These are phyloP conservation scores for Camelus bactrianus DNA, from an alignment of 2,113 vertebrate genomes.

Conservation along the genomic window DNA sequence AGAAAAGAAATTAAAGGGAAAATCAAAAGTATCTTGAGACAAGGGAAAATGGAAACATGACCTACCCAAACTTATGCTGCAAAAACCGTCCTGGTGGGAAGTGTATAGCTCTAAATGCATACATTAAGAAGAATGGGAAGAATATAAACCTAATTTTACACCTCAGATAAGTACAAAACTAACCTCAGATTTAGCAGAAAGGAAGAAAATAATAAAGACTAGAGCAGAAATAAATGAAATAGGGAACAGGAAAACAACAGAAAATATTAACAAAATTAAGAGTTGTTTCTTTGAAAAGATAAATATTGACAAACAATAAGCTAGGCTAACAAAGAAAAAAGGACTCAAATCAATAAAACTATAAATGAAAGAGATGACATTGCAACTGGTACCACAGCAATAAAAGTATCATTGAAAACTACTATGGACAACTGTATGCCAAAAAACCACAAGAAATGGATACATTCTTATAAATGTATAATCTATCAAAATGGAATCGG, in stretches of 20 bases:
- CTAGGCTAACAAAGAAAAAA: not conserved
- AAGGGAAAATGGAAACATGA: not conserved
- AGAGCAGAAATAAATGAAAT: not conserved
- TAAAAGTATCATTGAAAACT: not conserved
- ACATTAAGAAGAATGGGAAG: not conserved
- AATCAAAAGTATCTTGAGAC: not conserved
- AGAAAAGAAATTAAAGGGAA: not conserved
- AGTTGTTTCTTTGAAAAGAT: not conserved
- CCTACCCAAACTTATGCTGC: not conserved
- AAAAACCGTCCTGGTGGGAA: not conserved
- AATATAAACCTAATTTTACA: not conserved
- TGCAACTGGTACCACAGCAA: not conserved
- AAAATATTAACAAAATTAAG: not conserved
- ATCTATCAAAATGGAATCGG: not conserved
- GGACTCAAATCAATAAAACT: not conserved
- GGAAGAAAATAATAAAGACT: not conserved
- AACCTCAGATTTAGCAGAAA: not conserved
- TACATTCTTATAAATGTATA: not conserved
- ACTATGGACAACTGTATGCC: not conserved
- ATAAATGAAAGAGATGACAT: not conserved
- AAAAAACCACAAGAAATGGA: not conserved
- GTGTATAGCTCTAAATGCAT: not conserved
- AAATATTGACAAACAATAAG: not conserved
- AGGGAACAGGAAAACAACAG: not conserved
- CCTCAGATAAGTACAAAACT: not conserved